Base-by-base conservation (phyloP, 2,888 invertebrate genomes). In the Nudaria mundana region DNA sequence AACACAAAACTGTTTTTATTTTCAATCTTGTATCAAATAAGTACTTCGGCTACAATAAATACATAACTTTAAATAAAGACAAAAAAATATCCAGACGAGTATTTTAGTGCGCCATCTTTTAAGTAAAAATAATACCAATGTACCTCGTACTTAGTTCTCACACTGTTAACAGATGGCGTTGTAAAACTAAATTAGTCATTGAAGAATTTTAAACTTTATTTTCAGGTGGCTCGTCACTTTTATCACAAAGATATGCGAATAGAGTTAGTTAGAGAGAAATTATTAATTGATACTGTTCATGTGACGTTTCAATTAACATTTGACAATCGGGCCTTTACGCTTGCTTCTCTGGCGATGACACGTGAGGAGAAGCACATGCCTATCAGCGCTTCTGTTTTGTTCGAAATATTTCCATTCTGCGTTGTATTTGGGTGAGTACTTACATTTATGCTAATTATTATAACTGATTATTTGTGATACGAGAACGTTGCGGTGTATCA, bases 351-450 rank as follows among this genome's bases (percentile, higher is more conserved):
- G 57, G 93, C 94, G 15, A 94, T 96, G 94, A 95, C 95, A 1
- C 90, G 96, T 20, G 96, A 96, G 66, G 96, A 97, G 71, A 95
- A 95, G 75, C 95, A 95, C 77, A 82, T 97, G 56, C 97, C 97
- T 5, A 95, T 97, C 56, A 94, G 94, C 68, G 96, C 97, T 0
- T 94, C 95, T 6, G 94, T 97, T 15, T 90, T 98, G 30, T 98
- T 98, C 66, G 98, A 98, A 77, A 97, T 98, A 69, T 99, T 99
- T 77, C 98, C 99, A 1, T 99, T 99, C 90, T 97, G 98, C 83
- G 95, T 99, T 56, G 97, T 98, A 26, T 98, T 98, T 80, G 96
- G 97, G 94, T 96, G 82, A 89, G 92, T 89, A 20, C 20, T 5
- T 5, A n/a, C n/a, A n/a, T n/a, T n/a, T n/a, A n/a, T n/a, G n/a